These are phyloP conservation scores for Hermetia illucens DNA, from an alignment of 1,140 invertebrate genomes.

Conservation along the genomic window DNA sequence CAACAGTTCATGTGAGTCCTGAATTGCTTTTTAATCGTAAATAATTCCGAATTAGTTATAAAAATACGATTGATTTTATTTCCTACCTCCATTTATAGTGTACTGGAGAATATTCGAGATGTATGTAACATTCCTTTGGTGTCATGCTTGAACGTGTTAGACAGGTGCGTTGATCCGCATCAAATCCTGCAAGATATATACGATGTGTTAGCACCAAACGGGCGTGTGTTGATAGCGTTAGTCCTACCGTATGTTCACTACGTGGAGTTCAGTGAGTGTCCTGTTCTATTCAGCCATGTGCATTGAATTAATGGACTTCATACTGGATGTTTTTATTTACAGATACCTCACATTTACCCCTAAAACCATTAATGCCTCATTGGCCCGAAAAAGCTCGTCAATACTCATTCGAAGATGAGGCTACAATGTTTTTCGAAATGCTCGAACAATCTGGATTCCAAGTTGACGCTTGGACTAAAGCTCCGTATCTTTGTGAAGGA, in stretches of 20 bases:
- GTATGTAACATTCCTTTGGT: slow-evolving; percentile 39
- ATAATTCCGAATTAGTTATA: background rate
- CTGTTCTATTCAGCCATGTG: too few relatives aligned
- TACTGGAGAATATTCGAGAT: slow-evolving; percentile 18
- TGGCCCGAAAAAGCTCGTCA: slow-evolving; percentile 12
- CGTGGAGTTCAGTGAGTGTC: slow-evolving; percentile 46
- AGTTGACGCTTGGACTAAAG: slow-evolving; percentile 62
- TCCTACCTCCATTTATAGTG: slow-evolving; percentile 3
- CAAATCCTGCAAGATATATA: slow-evolving; percentile 53
- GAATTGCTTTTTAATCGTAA: background rate
- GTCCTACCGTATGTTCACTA: slow-evolving; percentile 79
- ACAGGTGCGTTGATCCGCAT: slow-evolving; percentile 68
- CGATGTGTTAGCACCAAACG: slow-evolving; percentile 43
- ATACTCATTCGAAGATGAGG: slow-evolving; percentile 25
- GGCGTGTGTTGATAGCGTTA: slow-evolving; percentile 61
- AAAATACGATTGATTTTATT: background rate
- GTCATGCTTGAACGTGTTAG: slow-evolving; percentile 73
- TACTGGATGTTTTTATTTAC: background rate
- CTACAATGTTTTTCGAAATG: slow-evolving; percentile 20
- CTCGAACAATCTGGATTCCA: slow-evolving; percentile 43
- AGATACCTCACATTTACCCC: slow-evolving; percentile 25
- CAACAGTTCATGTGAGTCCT: slow-evolving; percentile 57
- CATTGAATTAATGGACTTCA: background rate
- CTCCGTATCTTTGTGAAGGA: slow-evolving; percentile 87
- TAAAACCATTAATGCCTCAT: slow-evolving; percentile 21